phyloP scores from a whole-genome alignment of 2,888 invertebrate genomes.

The Torymus tubicola region DNA sequence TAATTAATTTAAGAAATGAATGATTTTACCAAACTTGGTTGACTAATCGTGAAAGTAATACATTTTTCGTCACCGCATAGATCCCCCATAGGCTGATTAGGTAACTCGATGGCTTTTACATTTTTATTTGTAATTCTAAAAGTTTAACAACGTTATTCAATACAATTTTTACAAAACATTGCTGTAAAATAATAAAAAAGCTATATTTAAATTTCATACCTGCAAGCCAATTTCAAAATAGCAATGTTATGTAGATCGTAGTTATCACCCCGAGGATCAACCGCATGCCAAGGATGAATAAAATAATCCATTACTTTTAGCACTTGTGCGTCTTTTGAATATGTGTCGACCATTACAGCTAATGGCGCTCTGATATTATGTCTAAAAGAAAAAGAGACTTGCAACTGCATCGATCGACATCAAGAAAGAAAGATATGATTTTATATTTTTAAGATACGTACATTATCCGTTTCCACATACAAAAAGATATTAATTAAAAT shows the following conservation, averaged over 20 bases:
- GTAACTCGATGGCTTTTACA: conserved; percentile 59
- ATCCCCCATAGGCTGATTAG: conserved; percentile 57
- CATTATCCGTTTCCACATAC: too few relatives aligned
- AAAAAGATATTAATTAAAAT: too few relatives aligned
- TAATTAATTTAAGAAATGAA: too few relatives aligned
- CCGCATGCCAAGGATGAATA: conserved; percentile 59
- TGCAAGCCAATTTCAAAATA: conserved; percentile 63
- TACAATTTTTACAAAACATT: not conserved
- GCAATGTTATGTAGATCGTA: conserved; percentile 62
- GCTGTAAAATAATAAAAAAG: too few relatives aligned
- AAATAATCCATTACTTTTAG: conserved; percentile 61
- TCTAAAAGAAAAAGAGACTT: conserved; percentile 52
- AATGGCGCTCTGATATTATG: conserved; percentile 64
- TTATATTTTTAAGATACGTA: too few relatives aligned
- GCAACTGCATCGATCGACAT: not conserved
- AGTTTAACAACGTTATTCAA: not conserved
- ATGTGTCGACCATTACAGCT: conserved; percentile 60
- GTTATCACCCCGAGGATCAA: conserved; percentile 56
- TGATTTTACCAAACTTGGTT: too few relatives aligned
- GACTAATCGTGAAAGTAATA: conserved; percentile 56
- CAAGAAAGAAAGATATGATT: too few relatives aligned
- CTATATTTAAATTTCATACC: conserved; percentile 8
- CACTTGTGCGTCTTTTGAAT: conserved; percentile 59
- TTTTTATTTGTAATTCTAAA: conserved; percentile 60
- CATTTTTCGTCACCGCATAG: conserved; percentile 60